A percentile compares a stretch with the other conserved stretches of the same genome.
Evolutionary conservation across 2,888 invertebrate species (phyloP).

Genomic region (Galerucella nymphaeae): DNA sequence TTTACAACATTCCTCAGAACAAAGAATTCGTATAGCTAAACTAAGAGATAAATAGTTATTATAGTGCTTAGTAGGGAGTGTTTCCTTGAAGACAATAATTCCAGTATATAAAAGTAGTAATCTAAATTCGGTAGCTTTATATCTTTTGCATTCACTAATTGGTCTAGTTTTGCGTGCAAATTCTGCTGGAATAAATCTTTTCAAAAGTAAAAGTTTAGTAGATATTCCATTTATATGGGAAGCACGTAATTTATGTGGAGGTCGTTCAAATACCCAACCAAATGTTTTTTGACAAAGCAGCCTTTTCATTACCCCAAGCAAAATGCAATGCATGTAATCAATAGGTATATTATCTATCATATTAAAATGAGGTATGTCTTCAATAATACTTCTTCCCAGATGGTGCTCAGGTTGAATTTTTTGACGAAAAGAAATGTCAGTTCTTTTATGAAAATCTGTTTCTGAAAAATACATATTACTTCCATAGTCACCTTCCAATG

Average conservation of each 20-base stretch:
- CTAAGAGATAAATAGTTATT: conserved; percentile 33
- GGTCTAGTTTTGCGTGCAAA: conserved; percentile 35
- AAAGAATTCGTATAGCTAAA: conserved; percentile 28
- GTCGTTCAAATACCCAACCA: conserved; percentile 34
- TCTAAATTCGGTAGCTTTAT: conserved; percentile 41
- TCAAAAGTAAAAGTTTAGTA: conserved; percentile 17
- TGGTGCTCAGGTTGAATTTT: conserved; percentile 31
- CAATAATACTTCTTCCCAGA: conserved; percentile 16
- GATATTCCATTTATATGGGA: conserved; percentile 10
- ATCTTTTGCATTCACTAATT: conserved; percentile 36
- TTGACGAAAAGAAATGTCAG: conserved; percentile 26
- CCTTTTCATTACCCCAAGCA: conserved; percentile 13
- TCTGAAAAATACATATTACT: conserved; percentile 28
- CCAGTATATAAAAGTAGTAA: conserved; percentile 33
- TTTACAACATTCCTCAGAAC: conserved; percentile 20
- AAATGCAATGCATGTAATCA: conserved; percentile 28
- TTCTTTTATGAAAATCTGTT: conserved; percentile 19
- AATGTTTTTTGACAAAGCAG: conserved; percentile 29
- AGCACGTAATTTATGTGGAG: conserved; percentile 36
- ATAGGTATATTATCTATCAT: conserved; percentile 30
- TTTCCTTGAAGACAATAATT: conserved; percentile 30
- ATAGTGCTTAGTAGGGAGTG: conserved; percentile 23
- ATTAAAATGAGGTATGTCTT: conserved; percentile 28
- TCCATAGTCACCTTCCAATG: conserved; percentile 27
- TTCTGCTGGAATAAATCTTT: conserved; percentile 37